Evolutionary conservation across 2,797 vertebrate genomes (phyloP), one percentile per base, ranked within the genome.

Genomic region (Chaunax sp.): DNA sequence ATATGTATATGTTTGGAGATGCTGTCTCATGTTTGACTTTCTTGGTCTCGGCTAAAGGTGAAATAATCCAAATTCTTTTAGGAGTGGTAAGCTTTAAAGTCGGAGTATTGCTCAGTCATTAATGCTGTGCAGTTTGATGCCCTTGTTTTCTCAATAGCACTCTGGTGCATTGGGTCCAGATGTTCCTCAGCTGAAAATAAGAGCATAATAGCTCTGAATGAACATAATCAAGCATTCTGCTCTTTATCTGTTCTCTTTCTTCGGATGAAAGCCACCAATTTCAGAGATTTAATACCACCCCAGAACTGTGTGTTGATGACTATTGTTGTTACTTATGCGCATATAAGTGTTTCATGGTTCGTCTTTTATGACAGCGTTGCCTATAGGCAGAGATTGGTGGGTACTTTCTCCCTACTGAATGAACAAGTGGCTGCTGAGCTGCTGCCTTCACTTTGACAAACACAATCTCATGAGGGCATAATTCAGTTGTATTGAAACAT

Each of bases 381-480:
- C 55, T 49, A 28, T 2, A 3, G n/a, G 33, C 37, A 14, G 12
- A n/a, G 8, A 41, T 15, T 2, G 44, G 30, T 20, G 22, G 30
- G 7, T 57, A 68, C 45, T 26, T 40, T 70, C 41, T 41, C 23
- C 26, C 28, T 15, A 7, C 14, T 54, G 23, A 55, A 56, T 40
- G 33, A 46, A 33, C n/a, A 28, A 68, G 45, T 64, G 58, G 23
- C 50, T 50, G 15, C 13, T 10, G 46, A 62, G 28, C 55, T 45
- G 37, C 20, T 49, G 18, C 65, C 49, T 69, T 26, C 16, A 57
- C 58, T 70, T 35, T 67, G 55, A 79, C 37, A 68, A 60, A 53
- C 35, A 33, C 30, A 62, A 33, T 46, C 72, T 59, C 72, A 20
- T 0, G 50, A 61, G 69, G 52, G 28, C 19, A 13, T 50, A 60